phyloP scores from a whole-genome alignment of 2,888 invertebrate genomes.

The Pyrrhia umbra region DNA sequence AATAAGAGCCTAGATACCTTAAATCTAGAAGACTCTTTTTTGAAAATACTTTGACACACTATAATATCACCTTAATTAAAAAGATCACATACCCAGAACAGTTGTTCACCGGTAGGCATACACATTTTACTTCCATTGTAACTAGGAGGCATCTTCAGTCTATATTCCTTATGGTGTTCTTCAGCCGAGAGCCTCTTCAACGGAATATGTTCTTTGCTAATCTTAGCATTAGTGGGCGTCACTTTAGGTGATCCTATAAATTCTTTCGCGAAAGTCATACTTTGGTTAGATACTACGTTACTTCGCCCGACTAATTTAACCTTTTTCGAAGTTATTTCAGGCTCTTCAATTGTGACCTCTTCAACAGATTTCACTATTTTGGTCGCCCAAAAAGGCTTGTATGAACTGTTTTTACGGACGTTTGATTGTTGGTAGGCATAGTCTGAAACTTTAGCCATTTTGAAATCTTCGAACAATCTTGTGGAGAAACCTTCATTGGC shows the following conservation, averaged over 20 bases:
- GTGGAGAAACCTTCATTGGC: constrained; percentile 71
- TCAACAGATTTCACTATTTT: constrained; percentile 66
- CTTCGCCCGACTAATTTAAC: constrained; percentile 59
- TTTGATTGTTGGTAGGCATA: constrained; percentile 78
- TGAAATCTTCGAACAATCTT: constrained; percentile 78
- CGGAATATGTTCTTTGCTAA: constrained; percentile 40
- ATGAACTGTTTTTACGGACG: constrained; percentile 75
- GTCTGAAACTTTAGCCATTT: constrained; percentile 80
- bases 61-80: constrained; percentile 13
- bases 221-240: constrained; percentile 50
- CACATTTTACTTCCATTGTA: constrained; percentile 83
- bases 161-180: constrained; percentile 72
- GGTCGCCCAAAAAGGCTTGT: constrained; percentile 84
- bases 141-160: constrained; percentile 70
- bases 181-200: constrained; percentile 69
- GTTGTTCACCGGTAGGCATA: constrained; percentile 82
- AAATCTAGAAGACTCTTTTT: background rate
- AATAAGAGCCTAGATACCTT: no score
- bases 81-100: constrained; percentile 83
- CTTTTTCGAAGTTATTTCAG: constrained; percentile 39
- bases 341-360: constrained; percentile 33
- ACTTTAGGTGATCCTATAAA: constrained; percentile 69
- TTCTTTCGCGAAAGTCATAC: constrained; percentile 66
- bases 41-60: background rate
- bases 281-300: constrained; percentile 66